Base-by-base conservation (phyloP, 92 coral and sea anemone species). In the Pocillopora meandrina region DNA sequence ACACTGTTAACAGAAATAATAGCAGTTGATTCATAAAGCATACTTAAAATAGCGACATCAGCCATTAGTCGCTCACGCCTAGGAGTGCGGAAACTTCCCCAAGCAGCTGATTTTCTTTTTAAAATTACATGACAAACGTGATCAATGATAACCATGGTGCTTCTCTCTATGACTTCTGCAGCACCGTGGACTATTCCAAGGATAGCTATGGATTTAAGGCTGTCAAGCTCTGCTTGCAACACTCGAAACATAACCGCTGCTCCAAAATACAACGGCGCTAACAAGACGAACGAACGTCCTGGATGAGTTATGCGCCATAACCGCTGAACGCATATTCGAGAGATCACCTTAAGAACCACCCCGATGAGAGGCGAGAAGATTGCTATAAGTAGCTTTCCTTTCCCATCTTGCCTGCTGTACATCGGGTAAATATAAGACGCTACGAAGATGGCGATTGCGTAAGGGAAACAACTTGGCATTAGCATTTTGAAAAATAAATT, bases 1-100 rank as follows among this genome's bases (percentile, higher is more conserved):
- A 69, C 21, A 3, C 76, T 65, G 59, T 81, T 81, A 10, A 82
- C 87, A 61, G 74, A 42, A 18, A 83, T 81, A 10, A 83, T 74
- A 65, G 80, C 56, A 47, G 65, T 61, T 75, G 87, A 83, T 73
- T 83, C 87, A 49, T 12, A 65, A 18, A 83, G 47, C 87, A 83
- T 83, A 81, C 88, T 85, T 84, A 85, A 68, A 19, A 85, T 85
- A 59, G 83, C 71, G 82, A 85, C 56, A 59, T 85, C 88, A 60
- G 88, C 83, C 76, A 66, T 66, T 2, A 85, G 84, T 76, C 88
- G 64, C 65, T 85, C 88, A 33, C 88, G 70, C 76, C 84, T 84
- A 85, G 88, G 88, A 77, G 83, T 76, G 34, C 88, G 88, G 66
- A 85, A 85, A 76, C 66, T 33, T 67, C 88, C 88, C 82, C 88